phyloP scores from a whole-genome alignment of 1,140 invertebrate genomes.

The Atta colombica region DNA sequence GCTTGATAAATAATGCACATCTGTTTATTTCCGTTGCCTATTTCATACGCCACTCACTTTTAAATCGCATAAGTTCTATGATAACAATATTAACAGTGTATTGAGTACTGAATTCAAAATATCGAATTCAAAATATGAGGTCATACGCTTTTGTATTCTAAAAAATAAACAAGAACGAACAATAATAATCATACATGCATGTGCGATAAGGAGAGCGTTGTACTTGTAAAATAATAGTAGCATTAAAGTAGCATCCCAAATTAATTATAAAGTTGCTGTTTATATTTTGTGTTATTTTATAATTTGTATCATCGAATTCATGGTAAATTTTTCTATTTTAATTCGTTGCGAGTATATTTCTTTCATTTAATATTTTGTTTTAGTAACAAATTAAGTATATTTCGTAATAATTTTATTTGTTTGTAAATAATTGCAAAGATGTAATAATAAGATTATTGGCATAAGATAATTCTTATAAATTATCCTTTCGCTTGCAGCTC shows the following conservation, averaged over 20 bases:
- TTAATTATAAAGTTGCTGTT: not conserved
- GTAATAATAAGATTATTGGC: not conserved
- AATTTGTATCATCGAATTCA: not conserved
- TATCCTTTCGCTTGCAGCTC: not conserved
- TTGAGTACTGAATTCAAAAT: not conserved
- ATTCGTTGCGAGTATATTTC: not conserved
- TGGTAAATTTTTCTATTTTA: not conserved
- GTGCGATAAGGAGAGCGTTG: not conserved
- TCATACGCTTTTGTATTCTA: not conserved
- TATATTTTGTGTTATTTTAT: not conserved
- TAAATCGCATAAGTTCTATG: not conserved
- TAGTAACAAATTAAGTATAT: not conserved
- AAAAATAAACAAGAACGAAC: constrained; percentile 13
- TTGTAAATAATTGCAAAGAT: not conserved
- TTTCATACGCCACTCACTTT: not conserved
- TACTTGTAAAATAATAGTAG: not conserved
- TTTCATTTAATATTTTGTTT: not conserved
- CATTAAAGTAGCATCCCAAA: not conserved
- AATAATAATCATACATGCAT: constrained; percentile 24
- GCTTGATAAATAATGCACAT: not conserved
- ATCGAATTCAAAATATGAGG: not conserved
- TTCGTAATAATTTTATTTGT: not conserved
- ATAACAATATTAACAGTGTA: not conserved
- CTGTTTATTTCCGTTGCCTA: not conserved
- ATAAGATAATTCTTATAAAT: not conserved